Evolutionary conservation across 2,888 invertebrate genomes (phyloP), one percentile per base, ranked within the genome.

Genomic region (Girardia tigrina): DNA sequence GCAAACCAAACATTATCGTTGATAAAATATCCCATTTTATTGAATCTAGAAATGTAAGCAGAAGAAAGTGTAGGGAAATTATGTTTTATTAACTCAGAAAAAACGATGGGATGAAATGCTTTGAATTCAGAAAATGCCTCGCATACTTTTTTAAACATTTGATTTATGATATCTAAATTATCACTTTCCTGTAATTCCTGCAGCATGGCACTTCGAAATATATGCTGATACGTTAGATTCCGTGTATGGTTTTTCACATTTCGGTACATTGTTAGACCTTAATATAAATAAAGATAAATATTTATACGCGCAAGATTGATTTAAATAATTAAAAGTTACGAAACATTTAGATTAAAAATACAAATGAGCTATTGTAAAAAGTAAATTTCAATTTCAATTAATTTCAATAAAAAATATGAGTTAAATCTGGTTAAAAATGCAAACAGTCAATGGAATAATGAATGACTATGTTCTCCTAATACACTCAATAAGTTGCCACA

Each of bases 1-100:
- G 82, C 81, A 77, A 82, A 82, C 83, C 82, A 83, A 70, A 83
- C 80, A 56, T 81, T 80, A 73, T 82, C 82, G 74, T 80, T 82
- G 77, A 81, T 82, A 78, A 83, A 83, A 36, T 82, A 81, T 2
- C 83, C 83, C 42, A 81, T 79, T 28, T 79, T 79, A 77, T 82
- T 82, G 70, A 82, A 56, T 56, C n/a, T 56, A 56, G 20, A n/a
- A 56, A 56, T 56, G n/a, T 8, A 56, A 56, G n/a, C 23, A 12
- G 56, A 56, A 6, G 56, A 20, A 20, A 56, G n/a, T 56, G 56
- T 12, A 4, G 23, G 20, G 56, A 20, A 56, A 20, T 56, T 56
- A 20, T 20, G 23, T 12, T 16, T 56, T 56, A 56, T 6, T 16
- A 56, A 20, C 23, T 12, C n/a, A 56, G 4, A 6, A n/a, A 56